phyloP scores from a whole-genome alignment of 2,888 invertebrate genomes.

The Cloeon dipterum region DNA sequence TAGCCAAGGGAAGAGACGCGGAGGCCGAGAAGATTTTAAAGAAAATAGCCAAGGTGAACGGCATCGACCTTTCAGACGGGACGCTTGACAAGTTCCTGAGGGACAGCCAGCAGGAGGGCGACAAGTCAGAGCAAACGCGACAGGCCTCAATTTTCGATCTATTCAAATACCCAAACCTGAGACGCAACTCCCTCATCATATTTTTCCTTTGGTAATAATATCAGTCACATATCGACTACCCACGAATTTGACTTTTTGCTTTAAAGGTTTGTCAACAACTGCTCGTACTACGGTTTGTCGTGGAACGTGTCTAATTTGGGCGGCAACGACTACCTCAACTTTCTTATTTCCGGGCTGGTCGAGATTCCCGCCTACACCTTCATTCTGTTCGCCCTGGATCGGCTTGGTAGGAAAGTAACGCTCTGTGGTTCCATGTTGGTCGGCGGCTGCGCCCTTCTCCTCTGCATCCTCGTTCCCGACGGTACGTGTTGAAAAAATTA shows the following conservation, averaged over 20 bases:
- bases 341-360: slow-evolving; percentile 44
- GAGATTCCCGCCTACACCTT: slow-evolving; percentile 47
- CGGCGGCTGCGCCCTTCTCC: slow-evolving; percentile 31
- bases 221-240: too few species aligned
- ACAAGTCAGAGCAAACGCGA: too few species aligned
- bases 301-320: slow-evolving; percentile 50
- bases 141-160: slow-evolving; percentile 32
- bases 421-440: slow-evolving; percentile 43
- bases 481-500: too few species aligned
- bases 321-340: slow-evolving; percentile 48
- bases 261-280: slow-evolving; percentile 43
- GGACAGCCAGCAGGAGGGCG: slow-evolving; percentile 17
- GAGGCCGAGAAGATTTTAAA: slow-evolving; percentile 36
- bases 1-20: slow-evolving; percentile 33
- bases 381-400: slow-evolving; percentile 37
- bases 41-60: slow-evolving; percentile 39
- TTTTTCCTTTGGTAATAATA: slow-evolving; percentile 51
- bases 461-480: slow-evolving; percentile 30
- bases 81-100: slow-evolving; percentile 26
- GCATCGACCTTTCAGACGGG: slow-evolving; percentile 28
- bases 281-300: slow-evolving; percentile 54
- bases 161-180: slow-evolving; percentile 31
- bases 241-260: too few species aligned
- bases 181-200: slow-evolving; percentile 37
- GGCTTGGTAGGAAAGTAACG: slow-evolving; percentile 42